These are phyloP conservation scores for Hiodon tergisus DNA, from an alignment of 2,113 vertebrate species.

Conservation along the genomic window DNA sequence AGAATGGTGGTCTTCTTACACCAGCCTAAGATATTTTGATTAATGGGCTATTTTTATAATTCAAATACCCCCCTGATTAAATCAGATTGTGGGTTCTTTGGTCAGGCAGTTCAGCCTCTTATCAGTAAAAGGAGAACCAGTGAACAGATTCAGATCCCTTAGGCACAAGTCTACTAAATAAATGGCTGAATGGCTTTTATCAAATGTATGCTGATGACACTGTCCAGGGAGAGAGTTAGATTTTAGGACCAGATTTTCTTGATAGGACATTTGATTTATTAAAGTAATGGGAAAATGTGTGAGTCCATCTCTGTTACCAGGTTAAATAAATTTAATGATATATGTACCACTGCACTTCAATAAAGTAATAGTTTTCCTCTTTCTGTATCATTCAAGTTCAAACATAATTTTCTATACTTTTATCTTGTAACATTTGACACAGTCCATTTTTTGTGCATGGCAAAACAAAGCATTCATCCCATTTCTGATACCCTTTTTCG, in stretches of 20 bases:
- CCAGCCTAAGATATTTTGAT: slow-evolving; percentile 24
- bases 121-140: neutral
- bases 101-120: neutral
- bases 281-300: neutral
- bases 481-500: neutral
- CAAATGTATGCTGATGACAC: neutral
- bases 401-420: neutral
- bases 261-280: slow-evolving; percentile 20
- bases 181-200: neutral
- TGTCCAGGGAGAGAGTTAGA: neutral
- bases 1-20: neutral
- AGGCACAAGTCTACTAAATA: neutral
- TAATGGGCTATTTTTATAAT: slow-evolving; percentile 32
- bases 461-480: slow-evolving; percentile 25
- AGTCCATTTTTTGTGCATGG: slow-evolving; percentile 31
- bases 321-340: neutral
- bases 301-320: neutral
- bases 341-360: slow-evolving; percentile 3
- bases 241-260: slow-evolving; percentile 10
- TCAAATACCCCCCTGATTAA: slow-evolving; percentile 15
- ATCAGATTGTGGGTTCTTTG: neutral
- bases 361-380: slow-evolving; percentile 28
- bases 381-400: neutral
- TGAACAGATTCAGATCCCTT: neutral
- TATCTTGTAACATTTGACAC: slow-evolving; percentile 20